phyloP scores from a whole-genome alignment of 2,888 invertebrate genomes.

The Hypselothyrea guttata region DNA sequence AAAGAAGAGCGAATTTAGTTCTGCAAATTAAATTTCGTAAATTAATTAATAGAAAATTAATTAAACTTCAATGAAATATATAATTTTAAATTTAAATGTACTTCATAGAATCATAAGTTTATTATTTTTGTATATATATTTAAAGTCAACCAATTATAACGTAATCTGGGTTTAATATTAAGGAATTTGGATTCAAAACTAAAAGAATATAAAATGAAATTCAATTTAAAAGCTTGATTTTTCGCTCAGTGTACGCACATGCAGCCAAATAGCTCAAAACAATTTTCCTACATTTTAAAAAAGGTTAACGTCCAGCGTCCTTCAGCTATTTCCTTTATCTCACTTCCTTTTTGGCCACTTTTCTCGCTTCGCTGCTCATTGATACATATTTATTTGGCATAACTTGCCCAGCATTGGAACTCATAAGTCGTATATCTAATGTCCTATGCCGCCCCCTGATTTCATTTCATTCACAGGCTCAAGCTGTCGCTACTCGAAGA shows the following conservation, averaged over 20 bases:
- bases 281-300: constrained; percentile 37
- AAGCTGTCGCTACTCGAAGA: constrained; percentile 92
- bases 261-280: constrained; percentile 26
- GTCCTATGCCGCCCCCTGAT: background rate
- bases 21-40: no score
- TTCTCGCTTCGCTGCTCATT: constrained; percentile 2
- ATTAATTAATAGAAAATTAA: no score
- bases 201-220: no score
- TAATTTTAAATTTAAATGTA: no score
- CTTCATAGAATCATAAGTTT: no score
- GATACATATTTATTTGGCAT: constrained; percentile 18
- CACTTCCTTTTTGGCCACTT: background rate
- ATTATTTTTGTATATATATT: no score
- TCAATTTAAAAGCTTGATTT: no score
- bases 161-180: no score
- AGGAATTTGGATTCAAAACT: no score
- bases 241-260: constrained; percentile 16
- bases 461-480: constrained; percentile 76
- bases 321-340: constrained; percentile 14
- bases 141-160: no score
- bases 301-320: constrained; percentile 18
- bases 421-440: no score
- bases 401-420: background rate
- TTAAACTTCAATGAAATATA: no score
- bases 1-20: constrained; percentile 10